Conservation (phyloP, 2,797 vertebrate species). For the Rhynchotus rufescens region DNA sequence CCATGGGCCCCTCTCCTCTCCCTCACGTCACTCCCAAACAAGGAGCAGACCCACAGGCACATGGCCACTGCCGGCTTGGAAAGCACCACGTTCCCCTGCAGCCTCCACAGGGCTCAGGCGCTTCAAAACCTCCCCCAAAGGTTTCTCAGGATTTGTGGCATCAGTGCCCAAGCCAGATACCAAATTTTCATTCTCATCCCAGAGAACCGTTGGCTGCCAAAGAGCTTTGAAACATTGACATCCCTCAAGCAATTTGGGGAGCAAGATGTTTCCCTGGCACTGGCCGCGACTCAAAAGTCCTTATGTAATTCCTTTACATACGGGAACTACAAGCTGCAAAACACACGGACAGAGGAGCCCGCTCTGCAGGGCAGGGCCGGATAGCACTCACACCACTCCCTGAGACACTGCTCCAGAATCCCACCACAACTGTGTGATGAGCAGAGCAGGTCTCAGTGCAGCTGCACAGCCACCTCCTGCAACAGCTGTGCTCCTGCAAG, state of each 20-base stretch:
- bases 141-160: rapidly evolving
- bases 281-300: background rate
- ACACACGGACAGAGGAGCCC: rapidly evolving
- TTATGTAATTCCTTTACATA: too few species aligned
- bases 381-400: too few species aligned
- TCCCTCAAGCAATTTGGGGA: background rate
- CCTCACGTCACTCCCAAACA: background rate
- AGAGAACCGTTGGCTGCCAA: rapidly evolving
- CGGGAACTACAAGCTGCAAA: background rate
- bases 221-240: background rate
- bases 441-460: background rate
- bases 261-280: too few species aligned
- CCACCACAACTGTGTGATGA: background rate
- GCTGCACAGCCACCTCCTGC: background rate
- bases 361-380: background rate
- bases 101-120: rapidly evolving
- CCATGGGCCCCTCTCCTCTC: background rate
- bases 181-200: background rate
- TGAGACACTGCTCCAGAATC: background rate
- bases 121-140: background rate
- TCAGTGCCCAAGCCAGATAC: rapidly evolving
- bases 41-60: background rate
- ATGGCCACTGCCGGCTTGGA: too few species aligned
- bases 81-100: rapidly evolving
- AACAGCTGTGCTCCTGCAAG: background rate